Percentiles rank a stretch among this genome's conserved stretches.
Conservation (phyloP, 1,140 invertebrate genomes). For the silkworm (Bombyx mori) region DNA sequence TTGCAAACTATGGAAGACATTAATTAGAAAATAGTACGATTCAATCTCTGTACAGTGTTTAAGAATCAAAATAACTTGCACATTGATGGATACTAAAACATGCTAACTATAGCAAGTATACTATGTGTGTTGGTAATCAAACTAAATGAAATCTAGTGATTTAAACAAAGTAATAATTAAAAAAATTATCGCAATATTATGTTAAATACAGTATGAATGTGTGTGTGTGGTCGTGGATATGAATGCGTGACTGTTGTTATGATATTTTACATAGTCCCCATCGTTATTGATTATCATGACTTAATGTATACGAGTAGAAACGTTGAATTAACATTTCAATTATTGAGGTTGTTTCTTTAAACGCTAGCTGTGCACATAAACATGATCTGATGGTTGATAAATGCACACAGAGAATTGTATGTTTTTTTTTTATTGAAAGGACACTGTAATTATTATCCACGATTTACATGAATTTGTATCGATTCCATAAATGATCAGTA, state of each 20-base stretch:
- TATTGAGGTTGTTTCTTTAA: slow-evolving; percentile 4
- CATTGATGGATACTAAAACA: no score
- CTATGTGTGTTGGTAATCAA: no score
- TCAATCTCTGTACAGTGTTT: no score
- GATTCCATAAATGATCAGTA: slow-evolving; percentile 16
- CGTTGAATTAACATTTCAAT: slow-evolving; percentile 1
- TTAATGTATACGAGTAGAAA: neutral
- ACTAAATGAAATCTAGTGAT: no score
- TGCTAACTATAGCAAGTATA: no score
- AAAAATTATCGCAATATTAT: slow-evolving; percentile 4
- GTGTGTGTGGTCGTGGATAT: slow-evolving; percentile 15
- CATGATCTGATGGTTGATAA: neutral
- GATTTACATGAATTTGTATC: slow-evolving; percentile 20
- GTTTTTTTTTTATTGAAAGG: slow-evolving; percentile 10
- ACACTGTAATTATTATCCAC: slow-evolving; percentile 22
- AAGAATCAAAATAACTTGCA: no score
- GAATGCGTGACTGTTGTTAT: neutral
- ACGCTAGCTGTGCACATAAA: slow-evolving; percentile 30
- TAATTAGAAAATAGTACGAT: no score
- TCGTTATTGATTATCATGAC: no score
- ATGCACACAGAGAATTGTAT: neutral
- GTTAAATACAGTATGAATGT: slow-evolving; percentile 12
- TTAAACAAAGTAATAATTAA: no score
- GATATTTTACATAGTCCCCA: neutral
- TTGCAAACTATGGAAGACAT: no score